Conservation (phyloP, 2,888 invertebrate species). For the Nomada fucata region DNA sequence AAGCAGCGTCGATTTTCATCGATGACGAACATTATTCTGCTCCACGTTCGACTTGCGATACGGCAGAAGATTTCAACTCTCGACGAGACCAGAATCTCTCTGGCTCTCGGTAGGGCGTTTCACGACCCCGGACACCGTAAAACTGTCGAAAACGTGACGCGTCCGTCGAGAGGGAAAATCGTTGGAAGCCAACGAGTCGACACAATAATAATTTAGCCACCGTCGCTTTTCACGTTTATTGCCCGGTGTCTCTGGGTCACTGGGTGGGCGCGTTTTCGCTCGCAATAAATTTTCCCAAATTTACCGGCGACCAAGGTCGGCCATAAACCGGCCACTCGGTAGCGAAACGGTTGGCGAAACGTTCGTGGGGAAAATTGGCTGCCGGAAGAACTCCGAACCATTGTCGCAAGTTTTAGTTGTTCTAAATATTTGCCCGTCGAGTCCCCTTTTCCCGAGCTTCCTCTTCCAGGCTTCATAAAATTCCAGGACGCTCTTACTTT, state of each 20-base stretch:
- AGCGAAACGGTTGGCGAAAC: conserved; percentile 21
- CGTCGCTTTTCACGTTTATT: conserved; percentile 53
- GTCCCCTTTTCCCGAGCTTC: too few relatives aligned
- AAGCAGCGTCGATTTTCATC: too few relatives aligned
- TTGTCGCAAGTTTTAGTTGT: too few relatives aligned
- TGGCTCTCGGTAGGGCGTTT: too few relatives aligned
- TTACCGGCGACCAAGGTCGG: conserved; percentile 55
- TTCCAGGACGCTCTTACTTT: conserved; percentile 1
- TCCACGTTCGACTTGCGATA: too few relatives aligned
- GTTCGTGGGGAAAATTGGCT: background rate
- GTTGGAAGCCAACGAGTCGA: conserved; percentile 18
- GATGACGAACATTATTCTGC: too few relatives aligned
- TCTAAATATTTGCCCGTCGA: too few relatives aligned
- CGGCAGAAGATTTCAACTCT: too few relatives aligned
- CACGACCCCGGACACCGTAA: conserved; percentile 29
- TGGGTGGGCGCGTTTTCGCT: conserved; percentile 27
- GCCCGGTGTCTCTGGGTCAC: conserved; percentile 50
- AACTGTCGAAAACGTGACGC: conserved; percentile 29
- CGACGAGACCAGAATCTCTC: background rate
- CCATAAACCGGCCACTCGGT: conserved; percentile 50
- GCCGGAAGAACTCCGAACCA: too few relatives aligned
- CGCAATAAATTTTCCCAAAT: conserved; percentile 59
- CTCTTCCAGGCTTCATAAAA: conserved; percentile 12
- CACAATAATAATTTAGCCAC: conserved; percentile 34
- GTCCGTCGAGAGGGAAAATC: background rate